Base-by-base conservation (phyloP, 2,888 invertebrate species). In the Drosophila antonietae region DNA sequence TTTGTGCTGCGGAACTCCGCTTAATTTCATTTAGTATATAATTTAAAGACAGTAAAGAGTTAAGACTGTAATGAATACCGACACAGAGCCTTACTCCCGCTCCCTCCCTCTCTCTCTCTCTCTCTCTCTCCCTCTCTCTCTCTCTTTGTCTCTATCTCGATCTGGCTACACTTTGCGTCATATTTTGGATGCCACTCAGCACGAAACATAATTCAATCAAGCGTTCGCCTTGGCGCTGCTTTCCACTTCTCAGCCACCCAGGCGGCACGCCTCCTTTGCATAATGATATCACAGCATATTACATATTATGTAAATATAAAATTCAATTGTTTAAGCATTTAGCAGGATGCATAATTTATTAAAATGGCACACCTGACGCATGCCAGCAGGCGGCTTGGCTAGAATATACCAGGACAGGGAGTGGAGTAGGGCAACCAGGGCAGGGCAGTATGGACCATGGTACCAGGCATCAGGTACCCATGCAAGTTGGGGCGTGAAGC, bases 281-380 rank as follows among this genome's bases (percentile, higher is more conserved):
- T 90, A 86, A 86, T 86, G 90, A 90, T 86, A 90, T 90, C 87
- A 81, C 89, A 89, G 88, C 89, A 84, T 83, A 81, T 82, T 81
- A 83, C 85, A 87, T 83, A 91, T 91, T 91, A 92, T 92, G 91
- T 90, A 91, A 91, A 91, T 91, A 85, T 83, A 80, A 89, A 91
- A 91, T 91, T 91, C 90, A 92, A 92, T 91, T 91, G 89, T 91
- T 91, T 91, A 90, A 92, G 88, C 92, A 91, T 92, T 91, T 90
- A 91, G 91, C 85, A 76, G 83, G 84, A 90, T 91, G 91, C 90
- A 91, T 91, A 92, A 92, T 92, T 92, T 92, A 91, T 92, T 90
- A 90, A 90, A 90, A 87, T 83, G 88, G 82, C 86, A 90, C 92
- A 92, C 91, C 91, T 92, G 92, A 80, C 85, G 81, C 90, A 83